Evolutionary conservation across 2,888 invertebrate species (phyloP), one percentile per base, ranked within the genome.

Genomic region (Notodromas monacha): DNA sequence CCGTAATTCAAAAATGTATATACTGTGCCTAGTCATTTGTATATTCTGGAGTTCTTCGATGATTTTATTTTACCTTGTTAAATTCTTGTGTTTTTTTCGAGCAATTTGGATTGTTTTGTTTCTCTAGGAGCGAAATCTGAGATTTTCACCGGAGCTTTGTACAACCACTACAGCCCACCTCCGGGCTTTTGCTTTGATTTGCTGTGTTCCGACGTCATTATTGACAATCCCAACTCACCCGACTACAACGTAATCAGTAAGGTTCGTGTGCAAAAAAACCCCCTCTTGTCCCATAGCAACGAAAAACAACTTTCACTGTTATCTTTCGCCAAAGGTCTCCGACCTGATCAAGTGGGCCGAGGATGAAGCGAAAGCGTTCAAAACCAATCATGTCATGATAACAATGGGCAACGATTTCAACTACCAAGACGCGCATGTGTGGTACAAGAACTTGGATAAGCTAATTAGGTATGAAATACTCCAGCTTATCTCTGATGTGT

Each of bases 321-420:
- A 15, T 4, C 15, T 28, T 3, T 11, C 14, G 15, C 3, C 3
- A 21, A 38, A 52, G 50, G 43, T 49, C 15, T 40, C 40, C 30
- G 37, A 41, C 1, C 66, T 67, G 43, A 41, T 63, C 36, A 43
- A 50, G 5, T 63, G 57, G 41, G 56, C 57, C n/a, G 42, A 43
- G 16, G 42, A 41, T 2, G 63, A 70, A 56, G 51, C 62, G 1
- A 41, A 44, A 10, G 43, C 47, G 30, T 72, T 65, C 45, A 50
- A 55, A 16, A 65, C 68, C 2, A 62, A 67, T 40, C 68, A 81
- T 44, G 54, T 76, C 0, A 58, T 73, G 32, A 54, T 81, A 33
- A 73, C 79, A 0, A 81, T 81, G 79, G 84, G 84, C 1, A 68
- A 68, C 15, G 81, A 84, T 50, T 84, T 84, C 44, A 68, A 68